phyloP scores from a whole-genome alignment of 2,888 invertebrate species.

The Nesidiocoris tenuis region DNA sequence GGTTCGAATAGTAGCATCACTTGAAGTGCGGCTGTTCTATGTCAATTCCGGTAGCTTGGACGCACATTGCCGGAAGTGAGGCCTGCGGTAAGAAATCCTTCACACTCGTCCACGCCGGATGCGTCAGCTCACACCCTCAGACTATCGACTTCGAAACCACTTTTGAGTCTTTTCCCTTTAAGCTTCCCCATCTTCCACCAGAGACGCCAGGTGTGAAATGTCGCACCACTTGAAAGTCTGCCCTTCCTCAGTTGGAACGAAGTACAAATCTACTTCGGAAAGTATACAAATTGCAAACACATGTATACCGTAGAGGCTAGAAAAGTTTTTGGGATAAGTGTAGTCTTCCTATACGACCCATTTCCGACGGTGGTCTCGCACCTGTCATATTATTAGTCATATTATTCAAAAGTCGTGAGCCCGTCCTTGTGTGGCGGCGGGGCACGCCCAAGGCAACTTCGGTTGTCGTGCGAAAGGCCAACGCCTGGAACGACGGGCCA shows the following conservation, averaged over 20 bases:
- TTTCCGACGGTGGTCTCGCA: no score
- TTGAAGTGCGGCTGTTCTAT: background rate
- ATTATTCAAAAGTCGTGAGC: no score
- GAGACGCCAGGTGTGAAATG: slow-evolving; percentile 20
- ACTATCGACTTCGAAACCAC: background rate
- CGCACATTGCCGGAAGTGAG: background rate
- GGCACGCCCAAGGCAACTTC: no score
- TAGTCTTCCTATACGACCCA: no score
- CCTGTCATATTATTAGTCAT: no score
- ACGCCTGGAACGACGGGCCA: no score
- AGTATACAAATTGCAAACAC: slow-evolving; percentile 29
- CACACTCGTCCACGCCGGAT: slow-evolving; percentile 14
- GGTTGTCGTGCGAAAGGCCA: no score
- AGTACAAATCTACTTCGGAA: slow-evolving; percentile 1
- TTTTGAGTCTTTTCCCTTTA: slow-evolving; percentile 1
- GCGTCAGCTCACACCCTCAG: background rate
- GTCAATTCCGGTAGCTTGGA: background rate
- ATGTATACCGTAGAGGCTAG: background rate
- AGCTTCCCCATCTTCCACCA: background rate
- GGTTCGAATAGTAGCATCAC: no score
- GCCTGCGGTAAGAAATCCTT: slow-evolving; percentile 12
- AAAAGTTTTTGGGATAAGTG: no score
- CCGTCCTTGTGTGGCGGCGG: no score
- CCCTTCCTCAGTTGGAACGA: background rate
- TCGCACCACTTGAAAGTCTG: slow-evolving; percentile 27